Percentiles rank a stretch among this genome's conserved stretches.
phyloP scores from a whole-genome alignment of 1,140 invertebrate species.

The Augochlora pura region DNA sequence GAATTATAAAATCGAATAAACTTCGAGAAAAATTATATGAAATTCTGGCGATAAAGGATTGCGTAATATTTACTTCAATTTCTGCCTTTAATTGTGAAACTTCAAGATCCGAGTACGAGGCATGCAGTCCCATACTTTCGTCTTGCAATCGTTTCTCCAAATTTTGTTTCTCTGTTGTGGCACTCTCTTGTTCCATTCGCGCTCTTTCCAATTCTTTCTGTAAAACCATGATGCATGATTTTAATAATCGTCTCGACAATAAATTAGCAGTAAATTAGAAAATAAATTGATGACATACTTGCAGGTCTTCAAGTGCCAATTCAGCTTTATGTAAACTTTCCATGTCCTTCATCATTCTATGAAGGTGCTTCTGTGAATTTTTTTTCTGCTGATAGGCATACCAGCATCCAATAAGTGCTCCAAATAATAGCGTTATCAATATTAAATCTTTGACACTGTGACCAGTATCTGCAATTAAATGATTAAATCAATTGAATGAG shows the following conservation, averaged over 20 bases:
- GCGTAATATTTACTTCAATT: conserved; percentile 84
- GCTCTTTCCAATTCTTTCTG: conserved; percentile 84
- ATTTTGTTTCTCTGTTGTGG: conserved; percentile 89
- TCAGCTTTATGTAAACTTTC: conserved; percentile 95
- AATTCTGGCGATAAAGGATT: not conserved
- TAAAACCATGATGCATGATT: conserved; percentile 43
- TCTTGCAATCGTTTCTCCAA: conserved; percentile 87
- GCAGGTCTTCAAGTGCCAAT: conserved; percentile 90
- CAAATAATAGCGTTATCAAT: conserved; percentile 89
- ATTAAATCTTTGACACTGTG: conserved; percentile 93
- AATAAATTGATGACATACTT: conserved; percentile 80
- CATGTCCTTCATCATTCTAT: conserved; percentile 95
- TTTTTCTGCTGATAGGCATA: conserved; percentile 94
- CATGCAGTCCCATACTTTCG: conserved; percentile 85
- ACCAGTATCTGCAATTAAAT: conserved; percentile 83
- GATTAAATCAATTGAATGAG: conserved; percentile 26
- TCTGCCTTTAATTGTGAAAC: conserved; percentile 90
- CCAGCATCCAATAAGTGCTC: conserved; percentile 93
- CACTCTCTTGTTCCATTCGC: conserved; percentile 87
- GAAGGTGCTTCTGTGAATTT: conserved; percentile 90
- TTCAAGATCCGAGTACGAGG: conserved; percentile 90
- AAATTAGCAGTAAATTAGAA: not conserved
- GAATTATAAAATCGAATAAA: conserved; percentile 52
- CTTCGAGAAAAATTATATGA: not conserved
- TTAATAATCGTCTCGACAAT: not conserved